Percentiles rank a stretch among this genome's conserved stretches.
phyloP scores from a whole-genome alignment of 2,888 invertebrate genomes.

The Eristalinus aeneus region DNA sequence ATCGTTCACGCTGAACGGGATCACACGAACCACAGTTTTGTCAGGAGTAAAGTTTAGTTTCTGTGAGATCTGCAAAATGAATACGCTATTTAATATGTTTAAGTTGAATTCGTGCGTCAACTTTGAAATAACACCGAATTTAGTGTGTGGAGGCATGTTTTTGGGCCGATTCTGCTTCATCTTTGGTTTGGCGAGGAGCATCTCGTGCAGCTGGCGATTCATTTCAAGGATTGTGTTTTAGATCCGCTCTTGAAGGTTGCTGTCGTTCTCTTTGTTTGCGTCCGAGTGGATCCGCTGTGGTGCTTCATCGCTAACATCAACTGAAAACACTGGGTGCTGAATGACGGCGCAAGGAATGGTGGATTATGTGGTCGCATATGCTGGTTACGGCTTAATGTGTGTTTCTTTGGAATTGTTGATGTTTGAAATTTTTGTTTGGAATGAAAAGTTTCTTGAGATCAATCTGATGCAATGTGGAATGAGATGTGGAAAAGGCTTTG shows the following conservation, averaged over 20 bases:
- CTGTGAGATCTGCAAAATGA: slow-evolving; percentile 73
- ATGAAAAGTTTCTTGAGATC: slow-evolving; percentile 10
- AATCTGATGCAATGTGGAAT: not conserved
- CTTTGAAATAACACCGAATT: slow-evolving; percentile 74
- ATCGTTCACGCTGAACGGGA: slow-evolving; percentile 77
- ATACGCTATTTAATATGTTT: not conserved
- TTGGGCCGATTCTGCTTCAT: slow-evolving; percentile 3
- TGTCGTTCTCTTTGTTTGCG: slow-evolving; percentile 49
- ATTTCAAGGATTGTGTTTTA: slow-evolving; percentile 73
- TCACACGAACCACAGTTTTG: slow-evolving; percentile 74
- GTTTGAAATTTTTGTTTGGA: slow-evolving; percentile 57
- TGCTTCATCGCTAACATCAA: slow-evolving; percentile 44
- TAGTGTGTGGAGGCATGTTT: slow-evolving; percentile 73
- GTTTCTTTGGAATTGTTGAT: slow-evolving; percentile 63
- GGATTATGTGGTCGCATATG: not conserved
- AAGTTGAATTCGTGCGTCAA: slow-evolving; percentile 61
- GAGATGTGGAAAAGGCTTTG: not conserved
- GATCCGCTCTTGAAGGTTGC: slow-evolving; percentile 72
- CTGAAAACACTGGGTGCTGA: slow-evolving; percentile 42
- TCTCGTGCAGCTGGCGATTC: slow-evolving; percentile 68
- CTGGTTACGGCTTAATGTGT: not conserved
- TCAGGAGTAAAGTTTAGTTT: slow-evolving; percentile 75
- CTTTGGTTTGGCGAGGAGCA: slow-evolving; percentile 54
- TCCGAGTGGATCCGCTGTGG: slow-evolving; percentile 16
- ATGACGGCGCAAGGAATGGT: slow-evolving; percentile 44